Percentiles rank a stretch among this genome's conserved stretches.
Evolutionary conservation across 2,113 vertebrate species (phyloP).

Genomic region (Trogon melanurus): DNA sequence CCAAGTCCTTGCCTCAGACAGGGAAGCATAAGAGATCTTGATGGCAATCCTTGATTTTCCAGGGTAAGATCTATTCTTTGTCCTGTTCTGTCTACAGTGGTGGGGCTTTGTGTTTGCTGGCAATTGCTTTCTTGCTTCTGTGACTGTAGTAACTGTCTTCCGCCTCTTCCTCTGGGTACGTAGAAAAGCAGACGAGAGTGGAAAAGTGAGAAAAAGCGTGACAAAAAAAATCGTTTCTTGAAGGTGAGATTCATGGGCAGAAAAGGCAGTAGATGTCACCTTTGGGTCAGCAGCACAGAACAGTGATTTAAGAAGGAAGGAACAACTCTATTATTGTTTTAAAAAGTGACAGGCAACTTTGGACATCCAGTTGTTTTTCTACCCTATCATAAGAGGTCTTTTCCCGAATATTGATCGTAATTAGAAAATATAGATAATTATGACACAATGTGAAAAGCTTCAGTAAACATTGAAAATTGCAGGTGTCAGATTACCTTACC

Average conservation of each 20-base stretch:
- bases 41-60: neutral
- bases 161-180: neutral
- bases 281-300: neutral
- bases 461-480: neutral
- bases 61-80: neutral
- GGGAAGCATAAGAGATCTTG: neutral
- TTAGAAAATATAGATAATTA: slow-evolving; percentile 9
- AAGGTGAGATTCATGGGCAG: neutral
- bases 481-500: neutral
- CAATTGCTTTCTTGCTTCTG: neutral
- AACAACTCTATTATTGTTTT: slow-evolving; percentile 23
- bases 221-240: slow-evolving; percentile 24
- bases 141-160: neutral
- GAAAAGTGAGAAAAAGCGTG: slow-evolving; percentile 46
- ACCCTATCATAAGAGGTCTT: neutral
- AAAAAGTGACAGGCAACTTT: neutral
- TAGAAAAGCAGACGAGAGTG: slow-evolving; percentile 18
- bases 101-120: neutral
- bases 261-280: slow-evolving; percentile 23
- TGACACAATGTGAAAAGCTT: neutral
- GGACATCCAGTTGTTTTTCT: neutral
- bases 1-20: neutral
- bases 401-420: neutral
- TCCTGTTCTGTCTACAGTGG: neutral
- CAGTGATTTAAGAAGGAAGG: neutral